Percentiles rank a stretch among this genome's conserved stretches.
phyloP scores from a whole-genome alignment of 2,797 vertebrate species.

The Amazona ochrocephala region DNA sequence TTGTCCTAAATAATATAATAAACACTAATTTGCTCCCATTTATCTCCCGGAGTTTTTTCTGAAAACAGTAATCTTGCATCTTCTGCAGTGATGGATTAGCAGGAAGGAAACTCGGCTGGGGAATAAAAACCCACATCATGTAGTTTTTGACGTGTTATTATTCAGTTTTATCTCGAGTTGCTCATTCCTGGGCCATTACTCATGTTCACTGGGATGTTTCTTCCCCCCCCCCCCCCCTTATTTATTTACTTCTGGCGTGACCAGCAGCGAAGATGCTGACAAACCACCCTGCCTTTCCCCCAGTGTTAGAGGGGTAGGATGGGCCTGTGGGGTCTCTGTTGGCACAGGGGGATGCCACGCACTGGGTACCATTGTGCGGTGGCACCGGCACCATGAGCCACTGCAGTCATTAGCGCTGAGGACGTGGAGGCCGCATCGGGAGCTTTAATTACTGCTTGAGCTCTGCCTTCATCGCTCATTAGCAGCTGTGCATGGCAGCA shows the following conservation, averaged over 20 bases:
- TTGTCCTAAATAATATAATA: constrained; percentile 81
- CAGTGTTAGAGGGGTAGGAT: not conserved
- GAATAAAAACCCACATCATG: constrained; percentile 84
- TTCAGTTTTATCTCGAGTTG: constrained; percentile 82
- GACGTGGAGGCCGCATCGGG: constrained; percentile 21
- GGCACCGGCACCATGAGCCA: not conserved
- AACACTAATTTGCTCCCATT: constrained; percentile 83
- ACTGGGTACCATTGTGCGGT: not conserved
- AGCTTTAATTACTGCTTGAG: constrained; percentile 71
- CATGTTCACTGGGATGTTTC: constrained; percentile 74
- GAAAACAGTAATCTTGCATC: constrained; percentile 79
- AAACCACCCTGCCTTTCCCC: not conserved
- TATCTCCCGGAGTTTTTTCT: constrained; percentile 78
- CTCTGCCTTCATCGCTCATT: constrained; percentile 57
- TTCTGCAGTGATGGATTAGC: constrained; percentile 82
- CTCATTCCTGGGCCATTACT: constrained; percentile 81
- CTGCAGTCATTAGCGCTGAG: not conserved
- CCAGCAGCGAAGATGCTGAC: constrained; percentile 12
- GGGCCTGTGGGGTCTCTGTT: not conserved
- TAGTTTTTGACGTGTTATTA: constrained; percentile 82
- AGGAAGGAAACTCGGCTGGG: constrained; percentile 79
- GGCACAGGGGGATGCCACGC: not conserved
- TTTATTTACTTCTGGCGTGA: constrained; percentile 36
- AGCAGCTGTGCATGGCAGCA: constrained; percentile 20
- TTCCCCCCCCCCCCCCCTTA: not conserved